Evolutionary conservation across 2,797 vertebrate genomes (phyloP), one percentile per base, ranked within the genome.

Genomic region (Sphenopsis melanotis): DNA sequence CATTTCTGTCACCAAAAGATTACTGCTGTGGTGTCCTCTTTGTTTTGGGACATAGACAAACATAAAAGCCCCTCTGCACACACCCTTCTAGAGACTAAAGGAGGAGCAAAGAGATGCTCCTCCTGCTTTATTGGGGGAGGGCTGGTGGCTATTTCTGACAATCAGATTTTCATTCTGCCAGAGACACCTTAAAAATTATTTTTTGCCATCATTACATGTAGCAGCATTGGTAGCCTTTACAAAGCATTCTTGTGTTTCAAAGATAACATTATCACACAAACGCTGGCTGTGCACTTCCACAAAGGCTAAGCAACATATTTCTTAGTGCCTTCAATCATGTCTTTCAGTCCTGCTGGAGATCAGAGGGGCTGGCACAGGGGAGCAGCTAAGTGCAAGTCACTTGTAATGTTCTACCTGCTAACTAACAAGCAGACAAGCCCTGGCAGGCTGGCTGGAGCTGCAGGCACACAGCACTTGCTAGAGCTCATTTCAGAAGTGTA

Each of bases 321-420:
- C 55, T 63, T 71, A 27, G 29, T 63, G 60, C 70, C n/a, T 87
- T 79, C 70, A 74, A 76, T 91, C 47, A 8, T 1, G 29, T 88
- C 63, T 86, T 69, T 21, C 70, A 82, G 85, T 47, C 26, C 77
- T 81, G 69, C 42, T 47, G 57, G 85, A 59, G 63, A 60, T 70
- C 37, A 74, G 57, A 85, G 61, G 36, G n/a, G 32, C 50, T 83
- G 65, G 65, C 65, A 36, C n/a, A 44, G 75, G 49, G 63, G 53
- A 89, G 69, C 78, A 79, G 22, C 52, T 26, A 60, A 93, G 64
- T 66, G 49, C 60, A 76, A 89, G 80, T 88, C 85, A 84, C 80
- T 84, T 89, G 76, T 61, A 37, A 74, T 57, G 32, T 88, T 91
- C 90, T 83, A 77, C 94, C 46, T 85, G 83, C 81, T 85, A 75